Conservation (phyloP, 2,888 invertebrate species). For the Dione juno region DNA sequence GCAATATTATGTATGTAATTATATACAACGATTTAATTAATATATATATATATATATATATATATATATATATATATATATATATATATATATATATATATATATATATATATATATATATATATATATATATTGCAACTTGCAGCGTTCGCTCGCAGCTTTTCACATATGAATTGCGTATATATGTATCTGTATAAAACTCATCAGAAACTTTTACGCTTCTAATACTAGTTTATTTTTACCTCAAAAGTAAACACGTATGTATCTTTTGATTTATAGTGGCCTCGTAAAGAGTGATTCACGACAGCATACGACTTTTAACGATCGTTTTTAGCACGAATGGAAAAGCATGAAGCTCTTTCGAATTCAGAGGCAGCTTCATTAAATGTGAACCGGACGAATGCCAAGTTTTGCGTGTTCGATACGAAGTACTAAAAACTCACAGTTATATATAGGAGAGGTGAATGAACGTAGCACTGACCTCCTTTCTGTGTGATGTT, state of each 20-base stretch:
- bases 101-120: neutral
- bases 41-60: no score
- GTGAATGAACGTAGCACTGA: slow-evolving; percentile 80
- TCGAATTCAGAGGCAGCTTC: slow-evolving; percentile 33
- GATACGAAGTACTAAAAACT: slow-evolving; percentile 67
- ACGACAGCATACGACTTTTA: slow-evolving; percentile 60
- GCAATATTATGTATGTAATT: no score
- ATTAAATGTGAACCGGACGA: slow-evolving; percentile 51
- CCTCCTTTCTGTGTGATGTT: slow-evolving; percentile 95
- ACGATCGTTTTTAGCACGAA: slow-evolving; percentile 60
- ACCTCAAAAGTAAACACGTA: slow-evolving; percentile 68
- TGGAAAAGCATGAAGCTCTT: slow-evolving; percentile 47
- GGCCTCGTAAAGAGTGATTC: slow-evolving; percentile 72
- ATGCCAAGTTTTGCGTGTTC: slow-evolving; percentile 69
- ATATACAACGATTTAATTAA: no score
- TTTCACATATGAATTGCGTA: neutral
- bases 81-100: no score
- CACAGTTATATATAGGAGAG: slow-evolving; percentile 65
- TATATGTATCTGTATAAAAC: slow-evolving; percentile 17
- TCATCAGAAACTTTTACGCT: slow-evolving; percentile 29
- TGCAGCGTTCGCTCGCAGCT: neutral
- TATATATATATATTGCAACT: no score
- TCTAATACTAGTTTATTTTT: slow-evolving; percentile 61
- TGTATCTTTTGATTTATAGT: slow-evolving; percentile 66
- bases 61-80: no score